Evolutionary conservation across 2,888 invertebrate genomes (phyloP).

Genomic region (Parnassius mnemosyne): DNA sequence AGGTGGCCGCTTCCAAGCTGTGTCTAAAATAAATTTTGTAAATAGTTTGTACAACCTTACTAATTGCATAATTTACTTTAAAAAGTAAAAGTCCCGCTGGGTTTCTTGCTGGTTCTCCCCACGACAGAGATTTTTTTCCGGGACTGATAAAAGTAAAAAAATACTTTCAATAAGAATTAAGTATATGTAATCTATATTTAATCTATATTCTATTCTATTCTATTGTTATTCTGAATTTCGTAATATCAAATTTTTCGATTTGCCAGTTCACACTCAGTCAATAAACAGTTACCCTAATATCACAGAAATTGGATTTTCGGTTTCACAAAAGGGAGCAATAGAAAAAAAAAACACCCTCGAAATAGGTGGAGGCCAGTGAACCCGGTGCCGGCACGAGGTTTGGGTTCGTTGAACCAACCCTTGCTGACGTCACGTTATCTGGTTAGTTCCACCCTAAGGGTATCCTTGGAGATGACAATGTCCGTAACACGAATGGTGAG

Average conservation of each 20-base stretch:
- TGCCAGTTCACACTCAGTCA: slow-evolving; percentile 4
- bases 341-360: slow-evolving; percentile 31
- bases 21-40: too few species aligned
- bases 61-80: too few species aligned
- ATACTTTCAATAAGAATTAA: too few species aligned
- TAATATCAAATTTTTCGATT: slow-evolving; percentile 4
- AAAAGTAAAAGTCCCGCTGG: too few species aligned
- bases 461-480: slow-evolving; percentile 2
- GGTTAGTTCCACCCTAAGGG: slow-evolving; percentile 9
- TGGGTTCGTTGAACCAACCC: slow-evolving; percentile 30
- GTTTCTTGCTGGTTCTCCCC: too few species aligned
- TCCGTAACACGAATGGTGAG: neutral
- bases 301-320: slow-evolving; percentile 18
- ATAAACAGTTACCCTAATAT: slow-evolving; percentile 18
- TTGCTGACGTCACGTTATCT: slow-evolving; percentile 17
- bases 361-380: slow-evolving; percentile 30
- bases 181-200: too few species aligned
- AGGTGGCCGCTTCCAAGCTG: too few species aligned
- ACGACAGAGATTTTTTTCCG: too few species aligned
- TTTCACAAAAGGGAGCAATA: slow-evolving; percentile 6
- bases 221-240: neutral
- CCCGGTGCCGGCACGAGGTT: slow-evolving; percentile 27
- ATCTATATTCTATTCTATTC: too few species aligned
- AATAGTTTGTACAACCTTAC: too few species aligned
- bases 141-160: too few species aligned